Base-by-base conservation (phyloP, 2,797 vertebrate genomes). In the Thaleichthys pacificus region DNA sequence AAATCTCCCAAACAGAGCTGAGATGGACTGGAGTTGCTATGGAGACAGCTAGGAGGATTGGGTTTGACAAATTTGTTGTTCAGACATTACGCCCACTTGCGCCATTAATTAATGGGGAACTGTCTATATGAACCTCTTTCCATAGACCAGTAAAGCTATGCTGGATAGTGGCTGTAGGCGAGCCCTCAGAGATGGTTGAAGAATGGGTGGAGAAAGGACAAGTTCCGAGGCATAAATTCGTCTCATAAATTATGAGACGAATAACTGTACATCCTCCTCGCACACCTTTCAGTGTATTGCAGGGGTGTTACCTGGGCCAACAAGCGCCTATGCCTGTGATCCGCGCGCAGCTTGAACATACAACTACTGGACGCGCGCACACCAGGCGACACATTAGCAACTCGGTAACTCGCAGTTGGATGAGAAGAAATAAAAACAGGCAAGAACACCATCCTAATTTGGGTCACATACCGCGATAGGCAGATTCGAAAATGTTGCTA, bases 11-110 rank as follows among this genome's bases (percentile, higher is more conserved):
- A 22, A 38, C 64, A 68, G 8, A 5, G 28, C 24, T 12, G 7
- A 9, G 49, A 67, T 17, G 19, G 49, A 51, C 49, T 51, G 49
- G 51, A 54, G 66, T 68, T 68, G 66, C 66, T 54, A 68, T 68
- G 66, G 47, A 9, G 15, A 68, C 51, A 32, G 66, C 28, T 12
- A 30, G 0, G 7, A 68, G 22, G 14, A 57, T 56, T 4, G 24
- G 24, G 3, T n/a, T 24, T 68, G 26, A 51, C 26, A 51, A 54
- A 68, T 63, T 30, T 66, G 24, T 19, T n/a, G 28, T 54, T 54
- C 51, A 54, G 51, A 54, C 51, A 17, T 4, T 54, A 15, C 14
- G 51, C 51, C 51, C 19, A 54, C 19, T n/a, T 54, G 15, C 19
- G 15, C 15, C 51, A 19, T 54, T 42, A 42, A 42, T 42, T 11